Base-by-base conservation (phyloP, 64 coral and sea anemone genomes). In the Pocillopora damicornis region DNA sequence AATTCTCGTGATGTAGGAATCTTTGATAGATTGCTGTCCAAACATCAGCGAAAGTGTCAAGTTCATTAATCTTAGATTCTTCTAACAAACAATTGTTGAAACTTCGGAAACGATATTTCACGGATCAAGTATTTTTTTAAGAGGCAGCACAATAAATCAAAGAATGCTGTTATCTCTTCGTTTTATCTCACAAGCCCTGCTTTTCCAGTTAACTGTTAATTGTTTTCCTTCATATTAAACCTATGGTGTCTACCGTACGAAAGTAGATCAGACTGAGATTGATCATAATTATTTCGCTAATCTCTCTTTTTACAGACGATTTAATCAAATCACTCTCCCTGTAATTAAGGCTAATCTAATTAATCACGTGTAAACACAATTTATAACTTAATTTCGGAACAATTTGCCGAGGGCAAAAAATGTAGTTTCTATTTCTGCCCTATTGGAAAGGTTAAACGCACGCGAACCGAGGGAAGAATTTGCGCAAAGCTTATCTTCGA, bases 341-440 rank as follows among this genome's bases (percentile, higher is more conserved):
- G 37, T 58, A 72, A 85, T 85, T 73, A 85, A 65, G 35, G 69
- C 14, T 85, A 85, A 85, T 85, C 64, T 58, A 85, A 85, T 85
- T 85, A 73, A 71, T 56, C 37, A 16, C 38, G 60, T 51, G 51
- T 67, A 83, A 83, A 83, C 80, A 83, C 80, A 83, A 68, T 68
- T 83, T 83, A 20, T 79, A 51, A 83, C 35, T 83, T 15, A 85
- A 85, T 85, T 71, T 72, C 22, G 45, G 38, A 58, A 45, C 20
- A 73, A 45, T 23, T 56, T 73, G 64, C 64, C 81, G 20, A 25
- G 72, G 80, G 80, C 63, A 83, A 59, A 37, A 64, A 8, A 17
- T 85, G 38, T 13, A 85, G 36, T 77, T 45, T 42, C 65, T 35
- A 66, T 69, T 60, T 68, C 18, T 67, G 64, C 64, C 18, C 16